These are phyloP conservation scores for Antechinus flavipes DNA, from an alignment of 2,113 vertebrate species.

Conservation along the genomic window DNA sequence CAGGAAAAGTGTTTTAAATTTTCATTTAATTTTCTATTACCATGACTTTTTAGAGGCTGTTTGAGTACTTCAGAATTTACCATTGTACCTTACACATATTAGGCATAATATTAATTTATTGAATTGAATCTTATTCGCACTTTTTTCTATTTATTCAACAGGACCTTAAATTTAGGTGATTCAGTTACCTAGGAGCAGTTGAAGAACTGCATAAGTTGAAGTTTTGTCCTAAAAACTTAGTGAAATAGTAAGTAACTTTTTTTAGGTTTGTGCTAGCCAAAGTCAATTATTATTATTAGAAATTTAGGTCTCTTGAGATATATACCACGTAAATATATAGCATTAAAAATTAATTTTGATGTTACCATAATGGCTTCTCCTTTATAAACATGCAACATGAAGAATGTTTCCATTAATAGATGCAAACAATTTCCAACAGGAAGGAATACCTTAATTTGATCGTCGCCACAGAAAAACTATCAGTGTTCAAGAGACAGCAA, in stretches of 20 bases:
- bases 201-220: neutral
- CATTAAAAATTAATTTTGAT: slow-evolving; percentile 53
- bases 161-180: neutral
- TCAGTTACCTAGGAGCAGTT: neutral
- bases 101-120: neutral
- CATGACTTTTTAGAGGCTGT: neutral
- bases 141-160: neutral
- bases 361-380: slow-evolving; percentile 51
- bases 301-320: slow-evolving; percentile 6
- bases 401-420: neutral
- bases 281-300: slow-evolving; percentile 31
- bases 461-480: neutral
- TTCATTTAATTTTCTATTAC: neutral
- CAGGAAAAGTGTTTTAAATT: slow-evolving; percentile 43
- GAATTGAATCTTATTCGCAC: neutral
- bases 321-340: slow-evolving; percentile 4
- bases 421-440: slow-evolving; percentile 10
- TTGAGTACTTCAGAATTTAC: neutral
- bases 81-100: neutral
- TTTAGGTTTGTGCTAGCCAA: neutral
- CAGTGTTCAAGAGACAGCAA: slow-evolving; percentile 24
- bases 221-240: slow-evolving; percentile 16
- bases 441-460: slow-evolving; percentile 32
- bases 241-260: slow-evolving; percentile 34
- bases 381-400: slow-evolving; percentile 25